Percentiles rank a stretch among this genome's conserved stretches.
phyloP scores from a whole-genome alignment of 2,888 invertebrate genomes.

The Eremobia ochroleuca region DNA sequence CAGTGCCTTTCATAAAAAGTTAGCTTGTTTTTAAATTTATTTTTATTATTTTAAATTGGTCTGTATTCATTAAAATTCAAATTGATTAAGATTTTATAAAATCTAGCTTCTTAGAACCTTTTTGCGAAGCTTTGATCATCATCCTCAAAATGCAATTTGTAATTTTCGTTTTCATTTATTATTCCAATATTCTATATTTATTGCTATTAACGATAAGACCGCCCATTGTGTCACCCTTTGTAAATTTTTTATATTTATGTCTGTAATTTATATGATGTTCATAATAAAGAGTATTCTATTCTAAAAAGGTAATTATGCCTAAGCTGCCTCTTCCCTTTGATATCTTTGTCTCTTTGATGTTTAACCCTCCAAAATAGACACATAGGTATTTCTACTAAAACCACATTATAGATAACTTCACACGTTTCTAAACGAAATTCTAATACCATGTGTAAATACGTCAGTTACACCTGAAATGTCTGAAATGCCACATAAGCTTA shows the following conservation, averaged over 20 bases:
- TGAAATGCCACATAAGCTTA: slow-evolving; percentile 41
- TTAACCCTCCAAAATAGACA: slow-evolving; percentile 9
- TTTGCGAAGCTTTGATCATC: background rate
- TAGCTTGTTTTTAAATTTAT: background rate
- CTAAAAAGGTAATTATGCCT: background rate
- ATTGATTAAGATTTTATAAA: background rate
- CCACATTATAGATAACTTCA: slow-evolving; percentile 29
- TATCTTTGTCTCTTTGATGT: background rate
- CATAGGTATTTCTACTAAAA: slow-evolving; percentile 3
- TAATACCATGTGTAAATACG: slow-evolving; percentile 33
- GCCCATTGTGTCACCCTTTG: too few species aligned
- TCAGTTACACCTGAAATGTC: slow-evolving; percentile 17
- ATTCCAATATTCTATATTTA: too few species aligned
- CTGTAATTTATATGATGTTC: too few species aligned
- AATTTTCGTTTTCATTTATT: too few species aligned
- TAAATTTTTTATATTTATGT: too few species aligned
- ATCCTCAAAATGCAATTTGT: background rate
- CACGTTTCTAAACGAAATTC: slow-evolving; percentile 25
- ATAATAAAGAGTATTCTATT: too few species aligned
- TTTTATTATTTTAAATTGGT: background rate
- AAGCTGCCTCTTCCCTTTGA: background rate
- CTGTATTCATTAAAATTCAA: background rate
- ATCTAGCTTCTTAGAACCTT: background rate
- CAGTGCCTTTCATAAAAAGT: background rate
- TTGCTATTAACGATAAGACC: too few species aligned